A percentile compares a stretch with the other conserved stretches of the same genome.
phyloP scores from a whole-genome alignment of 2,797 vertebrate species.

The Poeciliopsis presidionis region DNA sequence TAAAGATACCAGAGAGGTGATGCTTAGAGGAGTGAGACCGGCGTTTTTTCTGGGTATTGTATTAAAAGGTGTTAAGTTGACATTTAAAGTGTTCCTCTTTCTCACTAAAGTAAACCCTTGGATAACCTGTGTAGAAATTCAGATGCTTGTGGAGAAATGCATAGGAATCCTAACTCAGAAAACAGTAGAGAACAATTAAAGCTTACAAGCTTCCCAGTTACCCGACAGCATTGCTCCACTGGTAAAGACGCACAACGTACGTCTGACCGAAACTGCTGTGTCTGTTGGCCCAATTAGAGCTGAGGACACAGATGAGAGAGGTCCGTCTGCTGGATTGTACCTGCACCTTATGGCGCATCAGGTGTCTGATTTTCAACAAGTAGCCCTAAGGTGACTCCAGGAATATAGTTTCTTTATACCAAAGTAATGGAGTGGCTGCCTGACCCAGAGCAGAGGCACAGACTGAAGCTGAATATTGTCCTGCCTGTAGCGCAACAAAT shows the following conservation, averaged over 20 bases:
- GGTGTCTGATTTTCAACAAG: not conserved
- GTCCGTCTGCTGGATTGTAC: not conserved
- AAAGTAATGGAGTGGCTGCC: not conserved
- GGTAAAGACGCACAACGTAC: not conserved
- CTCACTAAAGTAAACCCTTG: not conserved
- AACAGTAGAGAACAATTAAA: not conserved
- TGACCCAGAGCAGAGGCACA: not conserved
- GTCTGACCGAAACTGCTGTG: not conserved
- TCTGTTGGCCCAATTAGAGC: not conserved
- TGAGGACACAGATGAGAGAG: not conserved
- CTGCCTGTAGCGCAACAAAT: not conserved
- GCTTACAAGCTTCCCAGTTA: not conserved
- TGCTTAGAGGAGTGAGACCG: not conserved
- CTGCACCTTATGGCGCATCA: not conserved
- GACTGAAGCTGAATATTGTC: not conserved
- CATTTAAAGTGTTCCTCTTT: not conserved
- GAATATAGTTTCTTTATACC: not conserved
- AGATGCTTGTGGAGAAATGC: not conserved
- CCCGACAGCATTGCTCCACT: not conserved
- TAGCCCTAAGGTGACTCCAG: not conserved
- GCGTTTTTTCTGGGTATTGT: not conserved
- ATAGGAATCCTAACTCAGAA: not conserved
- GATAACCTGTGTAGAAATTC: not conserved
- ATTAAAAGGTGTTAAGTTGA: too few relatives aligned
- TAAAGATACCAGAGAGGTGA: not conserved